Evolutionary conservation across 2,113 vertebrate genomes (phyloP).

Genomic region (Furnarius figulus): DNA sequence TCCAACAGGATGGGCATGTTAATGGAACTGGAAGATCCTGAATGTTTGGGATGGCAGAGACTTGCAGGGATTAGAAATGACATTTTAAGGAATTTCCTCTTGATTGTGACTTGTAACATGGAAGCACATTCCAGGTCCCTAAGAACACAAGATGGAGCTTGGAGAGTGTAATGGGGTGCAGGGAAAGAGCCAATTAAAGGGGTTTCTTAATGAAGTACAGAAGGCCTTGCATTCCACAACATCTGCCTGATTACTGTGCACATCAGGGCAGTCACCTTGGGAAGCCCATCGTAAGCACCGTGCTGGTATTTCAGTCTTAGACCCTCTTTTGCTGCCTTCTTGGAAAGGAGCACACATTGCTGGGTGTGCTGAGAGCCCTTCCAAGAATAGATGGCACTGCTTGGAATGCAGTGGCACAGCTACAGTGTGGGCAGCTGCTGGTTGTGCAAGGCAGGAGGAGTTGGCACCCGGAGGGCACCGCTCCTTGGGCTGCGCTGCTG

Average conservation of each 20-base stretch:
- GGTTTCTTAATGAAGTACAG: neutral
- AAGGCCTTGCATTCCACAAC: neutral
- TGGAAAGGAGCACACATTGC: neutral
- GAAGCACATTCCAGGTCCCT: neutral
- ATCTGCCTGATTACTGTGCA: neutral
- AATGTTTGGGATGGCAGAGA: neutral
- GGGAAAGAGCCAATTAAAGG: neutral
- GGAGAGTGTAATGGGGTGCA: neutral
- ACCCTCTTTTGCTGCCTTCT: neutral
- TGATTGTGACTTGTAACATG: neutral
- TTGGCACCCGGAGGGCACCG: slow-evolving; percentile 6
- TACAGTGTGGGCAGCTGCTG: neutral
- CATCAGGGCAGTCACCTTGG: neutral
- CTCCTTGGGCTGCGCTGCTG: slow-evolving; percentile 24
- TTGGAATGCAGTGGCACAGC: neutral
- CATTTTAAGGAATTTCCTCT: slow-evolving; percentile 7
- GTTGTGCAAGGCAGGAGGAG: neutral
- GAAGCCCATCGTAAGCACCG: rapidly evolving
- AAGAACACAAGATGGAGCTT: neutral
- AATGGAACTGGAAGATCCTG: slow-evolving; percentile 5
- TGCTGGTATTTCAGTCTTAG: neutral
- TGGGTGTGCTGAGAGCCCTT: neutral
- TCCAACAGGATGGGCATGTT: neutral
- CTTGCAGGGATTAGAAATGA: slow-evolving; percentile 23
- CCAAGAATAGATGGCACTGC: neutral